Percentiles rank a stretch among this genome's conserved stretches.
Evolutionary conservation across 2,113 vertebrate species (phyloP).

Genomic region (Percina caprodes): DNA sequence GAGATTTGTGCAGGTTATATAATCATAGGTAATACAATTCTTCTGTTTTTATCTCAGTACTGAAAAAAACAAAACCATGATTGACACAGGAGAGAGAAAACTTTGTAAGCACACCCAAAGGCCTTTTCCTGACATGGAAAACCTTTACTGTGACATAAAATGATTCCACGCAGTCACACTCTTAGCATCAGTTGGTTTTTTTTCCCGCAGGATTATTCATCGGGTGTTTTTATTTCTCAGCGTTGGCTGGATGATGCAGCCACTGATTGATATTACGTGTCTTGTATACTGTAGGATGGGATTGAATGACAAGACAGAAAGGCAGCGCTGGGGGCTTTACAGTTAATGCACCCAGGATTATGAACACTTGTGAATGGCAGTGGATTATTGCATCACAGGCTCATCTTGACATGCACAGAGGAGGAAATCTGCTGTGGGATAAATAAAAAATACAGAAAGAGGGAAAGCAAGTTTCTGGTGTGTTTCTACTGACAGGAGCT

Average conservation of each 20-base stretch:
- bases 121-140: neutral
- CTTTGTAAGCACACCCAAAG: neutral
- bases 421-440: conserved; percentile 45
- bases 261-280: conserved; percentile 64
- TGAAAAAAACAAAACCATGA: neutral
- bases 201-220: conserved; percentile 54
- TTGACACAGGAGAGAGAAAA: neutral
- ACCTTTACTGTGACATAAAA: neutral
- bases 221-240: conserved; percentile 33
- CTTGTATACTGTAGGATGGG: conserved; percentile 52
- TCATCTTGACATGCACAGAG: conserved; percentile 61
- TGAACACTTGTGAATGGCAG: conserved; percentile 68
- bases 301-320: conserved; percentile 68
- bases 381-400: conserved; percentile 77
- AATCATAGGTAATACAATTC: neutral
- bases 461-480: neutral
- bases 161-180: conserved; percentile 6
- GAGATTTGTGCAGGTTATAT: neutral
- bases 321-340: conserved; percentile 41
- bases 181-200: neutral
- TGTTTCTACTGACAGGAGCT: neutral
- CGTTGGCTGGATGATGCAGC: conserved; percentile 46
- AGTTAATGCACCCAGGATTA: conserved; percentile 79
- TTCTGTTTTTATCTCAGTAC: neutral
- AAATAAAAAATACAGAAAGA: conserved; percentile 14